phyloP scores from a whole-genome alignment of 2,797 vertebrate genomes.

The Chrosomus eos region DNA sequence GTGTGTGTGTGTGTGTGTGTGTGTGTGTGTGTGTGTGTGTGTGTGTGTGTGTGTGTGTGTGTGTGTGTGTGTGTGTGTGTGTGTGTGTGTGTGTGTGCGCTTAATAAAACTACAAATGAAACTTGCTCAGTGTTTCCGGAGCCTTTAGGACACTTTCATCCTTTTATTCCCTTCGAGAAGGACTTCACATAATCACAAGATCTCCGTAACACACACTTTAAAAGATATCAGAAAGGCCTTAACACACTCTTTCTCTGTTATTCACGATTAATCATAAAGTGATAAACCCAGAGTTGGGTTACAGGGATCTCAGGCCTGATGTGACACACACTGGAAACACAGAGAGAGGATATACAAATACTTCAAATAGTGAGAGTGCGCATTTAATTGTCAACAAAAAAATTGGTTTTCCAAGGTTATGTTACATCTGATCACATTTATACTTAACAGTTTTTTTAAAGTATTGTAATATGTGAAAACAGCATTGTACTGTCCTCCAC shows the following conservation, averaged over 20 bases:
- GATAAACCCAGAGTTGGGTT: constrained; percentile 62
- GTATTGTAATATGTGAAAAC: background rate
- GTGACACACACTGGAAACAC: constrained; percentile 61
- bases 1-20: background rate
- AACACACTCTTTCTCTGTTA: constrained; percentile 52
- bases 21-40: constrained; percentile 20
- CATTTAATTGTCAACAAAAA: constrained; percentile 51
- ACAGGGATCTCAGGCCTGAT: constrained; percentile 65
- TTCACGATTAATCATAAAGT: constrained; percentile 63
- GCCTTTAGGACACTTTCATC: constrained; percentile 59
- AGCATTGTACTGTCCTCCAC: background rate
- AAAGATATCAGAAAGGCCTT: too few relatives aligned
- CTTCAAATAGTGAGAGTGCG: constrained; percentile 57
- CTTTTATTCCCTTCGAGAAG: constrained; percentile 66
- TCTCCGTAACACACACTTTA: constrained; percentile 71
- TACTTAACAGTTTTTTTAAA: background rate
- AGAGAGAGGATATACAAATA: constrained; percentile 65
- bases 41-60: constrained; percentile 19
- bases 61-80: background rate
- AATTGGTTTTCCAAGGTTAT: constrained; percentile 42
- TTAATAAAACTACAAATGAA: constrained; percentile 66
- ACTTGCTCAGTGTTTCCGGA: constrained; percentile 62
- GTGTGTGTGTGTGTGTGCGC: constrained; percentile 37
- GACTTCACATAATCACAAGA: constrained; percentile 65
- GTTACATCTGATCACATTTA: constrained; percentile 2